A percentile compares a stretch with the other conserved stretches of the same genome.
Evolutionary conservation across 2,888 invertebrate species (phyloP).

Genomic region (Spilarctia lutea): DNA sequence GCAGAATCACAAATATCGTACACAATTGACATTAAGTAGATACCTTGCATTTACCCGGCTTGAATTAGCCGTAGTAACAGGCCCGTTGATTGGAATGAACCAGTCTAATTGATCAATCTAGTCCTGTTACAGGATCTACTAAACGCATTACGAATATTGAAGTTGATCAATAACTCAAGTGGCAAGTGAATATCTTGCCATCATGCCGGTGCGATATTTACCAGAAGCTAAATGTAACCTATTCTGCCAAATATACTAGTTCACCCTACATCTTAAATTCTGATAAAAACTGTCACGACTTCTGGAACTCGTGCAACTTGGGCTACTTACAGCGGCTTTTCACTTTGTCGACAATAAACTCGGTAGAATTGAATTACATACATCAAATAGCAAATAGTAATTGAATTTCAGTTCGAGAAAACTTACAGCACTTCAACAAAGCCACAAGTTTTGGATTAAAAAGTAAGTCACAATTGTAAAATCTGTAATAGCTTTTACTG

Average conservation of each 20-base stretch:
- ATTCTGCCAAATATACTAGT: slow-evolving; percentile 10
- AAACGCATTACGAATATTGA: no score
- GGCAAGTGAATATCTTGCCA: not conserved
- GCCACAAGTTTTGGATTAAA: slow-evolving; percentile 23
- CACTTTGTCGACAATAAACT: slow-evolving; percentile 63
- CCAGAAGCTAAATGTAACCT: not conserved
- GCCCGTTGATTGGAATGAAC: no score
- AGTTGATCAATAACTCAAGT: not conserved
- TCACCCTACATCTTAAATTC: slow-evolving; percentile 55
- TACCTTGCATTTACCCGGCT: no score
- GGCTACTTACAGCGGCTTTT: slow-evolving; percentile 59
- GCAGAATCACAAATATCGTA: no score
- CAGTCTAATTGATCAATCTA: no score
- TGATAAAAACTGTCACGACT: slow-evolving; percentile 64
- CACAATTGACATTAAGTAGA: no score
- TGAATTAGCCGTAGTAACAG: no score
- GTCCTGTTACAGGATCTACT: no score
- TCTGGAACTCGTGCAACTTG: slow-evolving; percentile 57
- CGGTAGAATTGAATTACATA: slow-evolving; percentile 55
- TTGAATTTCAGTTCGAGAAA: slow-evolving; percentile 48
- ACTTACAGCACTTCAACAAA: slow-evolving; percentile 30
- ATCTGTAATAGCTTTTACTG: slow-evolving; percentile 10
- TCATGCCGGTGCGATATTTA: not conserved
- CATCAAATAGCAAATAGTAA: slow-evolving; percentile 52
- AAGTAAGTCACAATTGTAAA: slow-evolving; percentile 16